Percentiles rank a stretch among this genome's conserved stretches.
Conservation (phyloP, 2,113 vertebrate species). For the Gallinago paraguaiae region DNA sequence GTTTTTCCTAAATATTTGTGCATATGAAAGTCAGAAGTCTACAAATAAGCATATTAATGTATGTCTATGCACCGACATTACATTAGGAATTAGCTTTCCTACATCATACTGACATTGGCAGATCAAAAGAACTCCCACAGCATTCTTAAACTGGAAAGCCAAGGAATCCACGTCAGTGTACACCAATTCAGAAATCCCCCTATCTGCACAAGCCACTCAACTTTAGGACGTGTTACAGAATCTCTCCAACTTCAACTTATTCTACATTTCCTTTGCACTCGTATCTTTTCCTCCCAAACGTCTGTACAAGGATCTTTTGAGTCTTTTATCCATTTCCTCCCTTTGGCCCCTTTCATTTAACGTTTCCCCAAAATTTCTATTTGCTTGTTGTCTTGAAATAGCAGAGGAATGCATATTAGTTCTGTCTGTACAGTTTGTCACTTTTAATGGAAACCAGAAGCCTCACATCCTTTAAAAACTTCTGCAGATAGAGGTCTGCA, state of each 20-base stretch:
- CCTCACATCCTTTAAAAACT: neutral
- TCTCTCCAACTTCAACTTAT: neutral
- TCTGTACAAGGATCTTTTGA: neutral
- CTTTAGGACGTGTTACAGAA: neutral
- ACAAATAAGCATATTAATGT: neutral
- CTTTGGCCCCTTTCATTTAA: neutral
- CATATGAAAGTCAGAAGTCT: neutral
- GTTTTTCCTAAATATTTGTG: neutral
- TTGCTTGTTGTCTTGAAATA: neutral
- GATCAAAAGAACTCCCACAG: constrained; percentile 12
- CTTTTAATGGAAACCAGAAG: neutral
- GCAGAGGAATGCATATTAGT: neutral
- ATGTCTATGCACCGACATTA: neutral
- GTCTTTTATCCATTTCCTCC: neutral
- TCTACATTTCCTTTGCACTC: neutral
- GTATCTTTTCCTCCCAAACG: neutral
- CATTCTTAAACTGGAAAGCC: neutral
- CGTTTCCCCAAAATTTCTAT: neutral
- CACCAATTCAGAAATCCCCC: neutral
- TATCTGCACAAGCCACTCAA: neutral
- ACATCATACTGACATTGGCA: neutral
- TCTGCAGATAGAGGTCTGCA: neutral
- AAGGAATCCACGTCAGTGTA: neutral
- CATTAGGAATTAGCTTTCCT: neutral
- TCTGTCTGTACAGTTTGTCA: neutral